Base-by-base conservation (phyloP, 2,797 vertebrate genomes). In the Coregonus suidteri region DNA sequence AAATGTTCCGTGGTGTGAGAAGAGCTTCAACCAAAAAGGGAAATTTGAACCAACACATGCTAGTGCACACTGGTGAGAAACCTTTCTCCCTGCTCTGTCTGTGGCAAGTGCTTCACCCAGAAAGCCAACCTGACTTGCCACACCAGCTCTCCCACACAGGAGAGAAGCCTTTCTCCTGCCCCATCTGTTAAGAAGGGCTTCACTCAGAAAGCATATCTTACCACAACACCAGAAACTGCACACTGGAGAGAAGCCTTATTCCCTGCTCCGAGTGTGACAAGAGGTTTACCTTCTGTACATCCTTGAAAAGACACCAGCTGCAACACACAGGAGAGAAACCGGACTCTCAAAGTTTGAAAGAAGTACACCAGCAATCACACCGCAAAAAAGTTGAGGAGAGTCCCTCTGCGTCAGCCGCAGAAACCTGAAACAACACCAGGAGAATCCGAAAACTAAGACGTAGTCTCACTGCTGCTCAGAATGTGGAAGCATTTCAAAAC, bases 61-160 rank as follows among this genome's bases (percentile, higher is more conserved):
- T 15, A 2, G 0, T 1, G 5, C 79, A 81, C 79, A 66, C 73
- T 0, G 72, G 72, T 15, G 34, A 73, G 53, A 88, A 79, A 76
- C 74, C 69, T 6, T 73, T 78, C 75, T 68, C 73, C 73, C 53
- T 87, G 76, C 74, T 78, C 20, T 62, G 18, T 65, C 16, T 2
- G 54, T 1, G 80, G 18, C 9, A 65, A 65, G 56, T 14, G 18
- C 62, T 73, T 68, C 71, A 25, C 70, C 31, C 59, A n/a, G 2
- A 4, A 2, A 1, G 84, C 71, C 79, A 80, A 81, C 52, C 73
- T 56, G 73, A 77, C 72, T 25, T 25, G 64, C 71, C 13, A n/a
- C 71, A 76, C 59, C 76, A 75, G 79, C 79, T 78, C 77, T 84
- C 62, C 62, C 83, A 84, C 56, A 30, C 74, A 1, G 78, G 56